Base-by-base conservation (phyloP, 2,888 invertebrate species). In the Myopa tessellatipennis region DNA sequence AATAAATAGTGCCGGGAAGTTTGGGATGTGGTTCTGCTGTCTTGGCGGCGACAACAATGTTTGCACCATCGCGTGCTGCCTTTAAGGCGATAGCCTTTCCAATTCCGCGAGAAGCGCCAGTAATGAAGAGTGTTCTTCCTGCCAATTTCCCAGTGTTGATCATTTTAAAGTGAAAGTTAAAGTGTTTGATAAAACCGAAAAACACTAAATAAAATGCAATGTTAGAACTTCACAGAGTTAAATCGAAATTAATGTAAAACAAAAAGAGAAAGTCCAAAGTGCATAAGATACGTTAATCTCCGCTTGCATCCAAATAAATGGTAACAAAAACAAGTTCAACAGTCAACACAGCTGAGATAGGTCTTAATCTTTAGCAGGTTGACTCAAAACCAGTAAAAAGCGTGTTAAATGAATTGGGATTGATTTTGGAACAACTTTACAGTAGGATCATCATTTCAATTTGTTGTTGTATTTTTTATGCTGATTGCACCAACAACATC, bases 101-200 rank as follows among this genome's bases (percentile, higher is more conserved):
- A 85, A 99, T 99, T 38, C 99, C 99, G 83, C 99, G 92, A 78
- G 98, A 98, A 34, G 97, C 98, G 69, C 99, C 99, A 36, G 98
- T 97, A 82, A 99, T 96, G 86, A 98, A 98, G 79, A 98, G 90
- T 7, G 98, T 99, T 80, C 94, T 93, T 12, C 98, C 98, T 81
- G 97, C 96, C 83, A 92, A 87, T 90, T 92, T 89, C 8, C 87
- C 87, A 1, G 86, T 79, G 71, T 87, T 87, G 18, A 87, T 87
- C 87, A 87, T 87, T 71, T 78, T 85, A 18, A 75, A 58, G 45
- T 73, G 45, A 75, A 76, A 79, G 63, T 80, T 79, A 71, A 45
- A 77, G 45, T 45, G 10, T 45, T 45, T 45, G 10, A 45, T 45
- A 45, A 74, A 74, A 74, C 16, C 55, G 55, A 50, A n/a, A 16